Evolutionary conservation across 2,888 invertebrate genomes (phyloP).

Genomic region (Enchytraeus crypticus): DNA sequence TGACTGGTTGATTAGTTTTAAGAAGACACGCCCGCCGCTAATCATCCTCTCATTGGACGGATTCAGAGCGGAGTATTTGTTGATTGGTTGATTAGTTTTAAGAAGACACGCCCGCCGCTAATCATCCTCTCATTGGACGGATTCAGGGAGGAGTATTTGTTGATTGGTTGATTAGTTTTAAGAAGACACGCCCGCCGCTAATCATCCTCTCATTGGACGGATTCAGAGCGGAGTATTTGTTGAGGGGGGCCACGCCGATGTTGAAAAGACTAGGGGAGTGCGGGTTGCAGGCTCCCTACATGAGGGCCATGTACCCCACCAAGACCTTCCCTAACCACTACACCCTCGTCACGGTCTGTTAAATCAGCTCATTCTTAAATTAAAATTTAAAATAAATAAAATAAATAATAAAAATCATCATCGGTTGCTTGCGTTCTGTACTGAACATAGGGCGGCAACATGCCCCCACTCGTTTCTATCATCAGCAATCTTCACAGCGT

Average conservation of each 20-base stretch:
- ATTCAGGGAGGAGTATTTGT: constrained; percentile 37
- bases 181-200: constrained; percentile 27
- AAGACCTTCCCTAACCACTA: constrained; percentile 44
- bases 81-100: too few relatives aligned
- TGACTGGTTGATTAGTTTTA: too few relatives aligned
- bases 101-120: constrained; percentile 27
- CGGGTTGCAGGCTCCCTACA: constrained; percentile 34
- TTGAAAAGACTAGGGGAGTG: constrained; percentile 32
- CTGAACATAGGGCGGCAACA: too few relatives aligned
- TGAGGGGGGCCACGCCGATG: constrained; percentile 34
- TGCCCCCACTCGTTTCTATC: too few relatives aligned
- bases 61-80: constrained; percentile 37
- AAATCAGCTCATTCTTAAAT: too few relatives aligned
- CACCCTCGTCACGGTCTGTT: constrained; percentile 38
- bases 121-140: constrained; percentile 39
- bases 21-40: constrained; percentile 27
- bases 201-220: constrained; percentile 40
- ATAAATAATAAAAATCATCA: too few relatives aligned
- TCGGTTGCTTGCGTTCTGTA: too few relatives aligned
- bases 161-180: too few relatives aligned
- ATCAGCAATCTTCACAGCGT: too few relatives aligned
- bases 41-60: constrained; percentile 39
- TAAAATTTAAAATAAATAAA: too few relatives aligned
- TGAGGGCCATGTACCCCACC: constrained; percentile 39
- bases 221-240: constrained; percentile 38